Evolutionary conservation across 2,888 invertebrate species (phyloP), one percentile per base, ranked within the genome.

Genomic region (Nymphalis urticae): DNA sequence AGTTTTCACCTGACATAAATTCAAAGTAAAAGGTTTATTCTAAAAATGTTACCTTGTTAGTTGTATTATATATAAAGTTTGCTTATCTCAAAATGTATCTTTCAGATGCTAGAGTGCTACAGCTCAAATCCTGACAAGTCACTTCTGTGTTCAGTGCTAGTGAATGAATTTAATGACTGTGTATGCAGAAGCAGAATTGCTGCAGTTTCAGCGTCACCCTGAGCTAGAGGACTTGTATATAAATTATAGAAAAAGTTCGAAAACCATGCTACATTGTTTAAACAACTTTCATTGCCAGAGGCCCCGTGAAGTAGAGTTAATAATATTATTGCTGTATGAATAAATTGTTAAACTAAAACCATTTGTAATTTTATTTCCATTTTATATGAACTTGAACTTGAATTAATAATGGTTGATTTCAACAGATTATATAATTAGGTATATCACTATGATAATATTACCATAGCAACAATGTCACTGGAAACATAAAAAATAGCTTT

Each of bases 151-250:
- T 92, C 92, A 79, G 86, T 89, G 83, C 73, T 92, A 86, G 92
- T 92, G 79, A 91, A 88, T 85, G 81, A 92, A 79, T 92, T 92
- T 82, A 92, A 92, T 89, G 90, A 92, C 84, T 92, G 92, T 86
- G 92, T 92, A 61, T 92, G 92, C 85, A 85, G 87, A 82, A 92
- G 91, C 80, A 83, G 92, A 75, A 81, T 92, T 56, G 86, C 90
- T 16, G 89, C 92, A 0, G 84, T 92, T 48, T 80, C 90, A 0
- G 87, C 89, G 19, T 80, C 86, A 1, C 90, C 90, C 75, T 90
- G 85, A 90, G 76, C 77, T 36, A 48, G 13, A 48, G 69, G 71
- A 72, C 66, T 73, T 79, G 73, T 77, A 77, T 73, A 76, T 76
- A 78, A 72, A 50, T 16, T 56, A 62, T 72, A 67, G 68, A 62